Conservation (phyloP, 2,113 vertebrate genomes). For the Orycteropus afer region DNA sequence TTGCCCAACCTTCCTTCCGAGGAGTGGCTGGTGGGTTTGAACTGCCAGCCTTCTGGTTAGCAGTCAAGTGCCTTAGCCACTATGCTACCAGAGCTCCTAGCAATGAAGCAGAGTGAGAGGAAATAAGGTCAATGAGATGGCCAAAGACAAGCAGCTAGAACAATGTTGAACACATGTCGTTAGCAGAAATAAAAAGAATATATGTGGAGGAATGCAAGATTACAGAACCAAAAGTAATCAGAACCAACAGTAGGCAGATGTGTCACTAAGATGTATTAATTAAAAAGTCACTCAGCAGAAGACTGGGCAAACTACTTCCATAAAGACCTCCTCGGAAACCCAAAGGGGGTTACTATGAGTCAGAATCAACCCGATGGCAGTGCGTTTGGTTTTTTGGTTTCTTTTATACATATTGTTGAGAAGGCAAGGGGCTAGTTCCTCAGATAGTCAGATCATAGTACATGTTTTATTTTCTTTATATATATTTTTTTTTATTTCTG, state of each 20-base stretch:
- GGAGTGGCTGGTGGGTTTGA: too few species aligned
- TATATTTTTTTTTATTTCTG: neutral
- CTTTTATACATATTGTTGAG: neutral
- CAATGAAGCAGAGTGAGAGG: too few species aligned
- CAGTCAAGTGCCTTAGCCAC: too few species aligned
- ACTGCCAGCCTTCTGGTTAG: too few species aligned
- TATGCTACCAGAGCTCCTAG: too few species aligned
- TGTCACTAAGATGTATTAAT: neutral
- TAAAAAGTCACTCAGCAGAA: neutral
- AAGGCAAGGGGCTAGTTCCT: neutral
- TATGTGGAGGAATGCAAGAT: neutral
- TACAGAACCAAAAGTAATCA: neutral
- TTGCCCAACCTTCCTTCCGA: too few species aligned
- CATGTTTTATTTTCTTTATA: neutral
- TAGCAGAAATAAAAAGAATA: neutral
- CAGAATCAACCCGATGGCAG: too few species aligned
- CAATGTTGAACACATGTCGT: neutral
- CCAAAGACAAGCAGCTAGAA: too few species aligned
- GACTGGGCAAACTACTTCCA: too few species aligned
- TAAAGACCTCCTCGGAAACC: too few species aligned
- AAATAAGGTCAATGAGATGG: neutral
- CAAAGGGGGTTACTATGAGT: too few species aligned
- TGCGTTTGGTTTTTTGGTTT: too few species aligned
- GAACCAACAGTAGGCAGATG: neutral
- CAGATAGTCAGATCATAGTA: neutral